phyloP scores from a whole-genome alignment of 2,797 vertebrate genomes.

The Catamblyrhynchus diadema region DNA sequence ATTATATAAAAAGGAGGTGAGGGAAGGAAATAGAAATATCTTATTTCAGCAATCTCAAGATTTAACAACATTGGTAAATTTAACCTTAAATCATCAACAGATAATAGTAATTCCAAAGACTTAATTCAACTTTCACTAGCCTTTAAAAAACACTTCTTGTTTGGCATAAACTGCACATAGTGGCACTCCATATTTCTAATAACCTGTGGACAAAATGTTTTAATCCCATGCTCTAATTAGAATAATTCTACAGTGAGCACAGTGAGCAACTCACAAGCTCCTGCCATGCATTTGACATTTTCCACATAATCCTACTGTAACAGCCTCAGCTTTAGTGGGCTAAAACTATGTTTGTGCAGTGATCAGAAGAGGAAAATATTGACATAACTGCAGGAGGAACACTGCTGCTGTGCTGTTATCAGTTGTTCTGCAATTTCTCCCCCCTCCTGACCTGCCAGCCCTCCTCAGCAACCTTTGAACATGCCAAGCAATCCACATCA shows the following conservation, averaged over 20 bases:
- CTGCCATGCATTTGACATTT: constrained; percentile 14
- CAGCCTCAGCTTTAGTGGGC: constrained; percentile 9
- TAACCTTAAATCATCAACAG: not conserved
- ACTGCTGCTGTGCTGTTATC: not conserved
- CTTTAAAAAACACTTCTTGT: not conserved
- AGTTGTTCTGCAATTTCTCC: not conserved
- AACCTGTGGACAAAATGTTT: not conserved
- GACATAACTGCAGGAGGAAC: constrained; percentile 22
- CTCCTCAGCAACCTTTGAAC: constrained; percentile 65
- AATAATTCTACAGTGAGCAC: not conserved
- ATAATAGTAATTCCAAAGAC: not conserved
- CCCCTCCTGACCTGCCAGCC: not conserved
- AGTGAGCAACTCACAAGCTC: not conserved
- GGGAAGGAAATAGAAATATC: not conserved
- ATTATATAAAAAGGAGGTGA: not conserved
- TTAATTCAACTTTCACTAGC: not conserved
- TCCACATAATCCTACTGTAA: not conserved
- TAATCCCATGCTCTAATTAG: not conserved
- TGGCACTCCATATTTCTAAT: not conserved
- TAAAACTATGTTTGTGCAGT: constrained; percentile 67
- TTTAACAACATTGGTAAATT: not conserved
- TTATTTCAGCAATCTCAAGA: not conserved
- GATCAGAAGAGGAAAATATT: constrained; percentile 69
- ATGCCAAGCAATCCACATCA: not conserved
- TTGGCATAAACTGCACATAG: not conserved